Evolutionary conservation across 2,797 vertebrate genomes (phyloP), one percentile per base, ranked within the genome.

Genomic region (Pseudomugil tenellus): DNA sequence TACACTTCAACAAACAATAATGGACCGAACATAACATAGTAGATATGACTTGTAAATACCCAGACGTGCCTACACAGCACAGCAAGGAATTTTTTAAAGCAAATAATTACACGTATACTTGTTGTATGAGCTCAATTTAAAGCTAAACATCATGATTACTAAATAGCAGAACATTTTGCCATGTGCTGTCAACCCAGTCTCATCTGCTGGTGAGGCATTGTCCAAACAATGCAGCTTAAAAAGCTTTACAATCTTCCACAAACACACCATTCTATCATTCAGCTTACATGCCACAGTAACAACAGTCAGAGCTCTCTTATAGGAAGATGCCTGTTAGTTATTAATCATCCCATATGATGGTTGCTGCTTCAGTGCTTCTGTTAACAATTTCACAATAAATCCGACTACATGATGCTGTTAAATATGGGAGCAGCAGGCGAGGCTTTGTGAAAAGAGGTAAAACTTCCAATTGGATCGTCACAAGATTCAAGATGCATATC

Each of bases 91-190:
- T n/a, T n/a, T n/a, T n/a, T n/a, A n/a, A n/a, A n/a, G n/a, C n/a
- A n/a, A n/a, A n/a, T n/a, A n/a, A 74, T 72, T 54, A 39, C 35
- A 59, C 10, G 62, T 75, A 74, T 72, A 55, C 43, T n/a, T 61
- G 63, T 77, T 76, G 56, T 61, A 39, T 82, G 85, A 86, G 61
- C 82, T 55, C 76, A 53, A 68, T 54, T 65, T 60, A 65, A 73
- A 67, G 35, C 39, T 1, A 3, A 41, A 43, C 52, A 54, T 29
- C 67, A 68, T 72, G 67, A 76, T 77, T 72, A 76, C 73, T 70
- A 83, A 68, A 81, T 63, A 70, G 77, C 58, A 58, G 35, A 63
- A 74, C 17, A 77, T 55, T 43, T 60, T 74, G 57, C 82, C 48
- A 67, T 62, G 58, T 29, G 48, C 60, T 23, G 64, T 65, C 63